Evolutionary conservation across 2,113 vertebrate genomes (phyloP).

Genomic region (Perccottus glenii): DNA sequence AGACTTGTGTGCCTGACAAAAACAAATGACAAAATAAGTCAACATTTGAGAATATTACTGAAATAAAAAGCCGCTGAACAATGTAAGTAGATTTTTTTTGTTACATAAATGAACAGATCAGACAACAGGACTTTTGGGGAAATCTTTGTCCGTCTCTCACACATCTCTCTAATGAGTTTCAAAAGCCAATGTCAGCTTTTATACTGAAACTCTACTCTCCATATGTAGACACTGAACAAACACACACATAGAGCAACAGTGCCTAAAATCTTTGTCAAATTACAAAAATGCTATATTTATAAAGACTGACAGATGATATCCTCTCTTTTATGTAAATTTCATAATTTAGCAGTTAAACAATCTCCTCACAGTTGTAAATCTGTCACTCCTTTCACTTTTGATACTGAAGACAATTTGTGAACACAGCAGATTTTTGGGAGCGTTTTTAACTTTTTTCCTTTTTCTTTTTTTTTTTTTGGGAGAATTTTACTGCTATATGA

Average conservation of each 20-base stretch:
- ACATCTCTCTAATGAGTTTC: slow-evolving; percentile 53
- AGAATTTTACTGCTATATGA: slow-evolving; percentile 31
- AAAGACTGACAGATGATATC: slow-evolving; percentile 1
- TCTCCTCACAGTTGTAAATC: slow-evolving; percentile 62
- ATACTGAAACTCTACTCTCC: slow-evolving; percentile 31
- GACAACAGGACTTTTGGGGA: slow-evolving; percentile 21
- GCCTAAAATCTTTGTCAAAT: slow-evolving; percentile 7
- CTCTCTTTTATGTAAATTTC: background rate
- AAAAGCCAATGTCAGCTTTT: slow-evolving; percentile 49
- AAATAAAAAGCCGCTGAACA: no score
- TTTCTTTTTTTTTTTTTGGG: background rate
- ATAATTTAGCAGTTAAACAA: slow-evolving; percentile 19
- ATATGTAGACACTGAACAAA: slow-evolving; percentile 4
- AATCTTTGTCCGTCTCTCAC: slow-evolving; percentile 30
- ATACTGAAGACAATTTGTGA: slow-evolving; percentile 37
- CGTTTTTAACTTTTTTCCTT: slow-evolving; percentile 3
- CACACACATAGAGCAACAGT: slow-evolving; percentile 16
- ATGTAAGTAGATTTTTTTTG: background rate
- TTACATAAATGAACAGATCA: slow-evolving; percentile 28
- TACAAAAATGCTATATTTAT: slow-evolving; percentile 6
- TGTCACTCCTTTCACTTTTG: slow-evolving; percentile 59
- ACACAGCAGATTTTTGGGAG: slow-evolving; percentile 2
- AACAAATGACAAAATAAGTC: no score
- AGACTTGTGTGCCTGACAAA: no score
- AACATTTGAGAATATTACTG: no score